A percentile compares a stretch with the other conserved stretches of the same genome.
Conservation (phyloP, 2,888 invertebrate species). For the Aproaerema taeniolella region DNA sequence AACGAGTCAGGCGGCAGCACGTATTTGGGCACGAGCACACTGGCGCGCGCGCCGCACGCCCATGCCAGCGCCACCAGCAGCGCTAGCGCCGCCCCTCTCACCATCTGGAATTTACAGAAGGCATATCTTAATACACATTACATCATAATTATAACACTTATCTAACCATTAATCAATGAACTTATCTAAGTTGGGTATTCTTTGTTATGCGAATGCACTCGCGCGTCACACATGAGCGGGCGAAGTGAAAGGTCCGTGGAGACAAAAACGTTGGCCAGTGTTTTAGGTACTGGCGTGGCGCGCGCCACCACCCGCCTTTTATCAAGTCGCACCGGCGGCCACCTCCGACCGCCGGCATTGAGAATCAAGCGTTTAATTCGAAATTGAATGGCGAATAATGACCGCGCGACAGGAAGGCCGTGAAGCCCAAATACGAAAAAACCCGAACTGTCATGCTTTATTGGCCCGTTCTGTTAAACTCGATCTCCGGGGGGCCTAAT, state of each 20-base stretch:
- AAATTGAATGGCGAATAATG: slow-evolving; percentile 70
- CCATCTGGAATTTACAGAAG: slow-evolving; percentile 72
- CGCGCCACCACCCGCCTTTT: slow-evolving; percentile 68
- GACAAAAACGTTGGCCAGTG: slow-evolving; percentile 63
- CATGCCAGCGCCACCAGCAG: slow-evolving; percentile 68
- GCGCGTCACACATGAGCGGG: slow-evolving; percentile 56
- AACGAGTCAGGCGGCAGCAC: slow-evolving; percentile 74
- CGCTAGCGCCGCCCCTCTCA: slow-evolving; percentile 74
- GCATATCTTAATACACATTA: slow-evolving; percentile 47
- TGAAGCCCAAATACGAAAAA: slow-evolving; percentile 58
- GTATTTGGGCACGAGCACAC: slow-evolving; percentile 73
- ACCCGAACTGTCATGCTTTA: slow-evolving; percentile 44
- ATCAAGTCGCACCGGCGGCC: slow-evolving; percentile 60
- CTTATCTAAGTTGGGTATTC: slow-evolving; percentile 65
- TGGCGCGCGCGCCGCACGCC: slow-evolving; percentile 52
- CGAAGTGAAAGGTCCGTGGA: slow-evolving; percentile 68
- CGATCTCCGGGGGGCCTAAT: slow-evolving; percentile 24
- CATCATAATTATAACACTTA: slow-evolving; percentile 28
- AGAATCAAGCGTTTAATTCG: slow-evolving; percentile 73
- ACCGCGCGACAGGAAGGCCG: slow-evolving; percentile 66
- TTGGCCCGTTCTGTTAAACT: slow-evolving; percentile 30
- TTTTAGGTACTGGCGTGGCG: slow-evolving; percentile 61
- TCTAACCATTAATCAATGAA: slow-evolving; percentile 37
- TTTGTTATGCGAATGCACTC: slow-evolving; percentile 49
- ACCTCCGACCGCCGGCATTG: slow-evolving; percentile 72